Evolutionary conservation across 2,113 vertebrate genomes (phyloP), one percentile per base, ranked within the genome.

Genomic region (Anoplopoma fimbria): DNA sequence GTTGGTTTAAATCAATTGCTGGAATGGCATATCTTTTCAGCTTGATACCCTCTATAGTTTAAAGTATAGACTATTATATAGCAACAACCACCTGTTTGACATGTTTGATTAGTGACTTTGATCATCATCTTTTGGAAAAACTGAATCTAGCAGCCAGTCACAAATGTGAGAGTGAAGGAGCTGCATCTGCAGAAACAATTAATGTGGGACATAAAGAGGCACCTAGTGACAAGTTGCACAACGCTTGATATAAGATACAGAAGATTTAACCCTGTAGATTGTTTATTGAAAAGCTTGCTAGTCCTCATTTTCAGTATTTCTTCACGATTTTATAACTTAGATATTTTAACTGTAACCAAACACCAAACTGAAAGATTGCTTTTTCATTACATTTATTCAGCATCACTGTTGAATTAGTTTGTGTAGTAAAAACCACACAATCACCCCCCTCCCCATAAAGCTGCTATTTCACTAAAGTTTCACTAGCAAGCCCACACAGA

Each of bases 391-490:
- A 40, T 51, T 63, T 36, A 6, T 10, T 9, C 55, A 60, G 8
- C 2, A 45, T 53, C 36, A 36, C 36, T 25, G 27, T 61, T n/a
- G 27, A 60, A 65, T 74, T 13, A 70, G 60, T 29, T 45, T 1
- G 38, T 69, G 17, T 14, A 0, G 34, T 72, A 12, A 70, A 63
- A 9, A 40, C 25, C n/a, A 40, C 67, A 19, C 53, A 38, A 40
- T 40, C 6, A 34, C 19, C 4, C 67, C 40, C 55, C 25, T 42
- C 14, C 27, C 53, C 61, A 47, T 25, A n/a, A 60, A 55, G 15
- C 47, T 74, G 70, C 3, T 25, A 27, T 58, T 70, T 70, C 25
- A 65, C 57, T 17, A 17, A 31, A 13, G 60, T 71, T 72, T 71
- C 67, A 65, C 27, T 29, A 67, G 67, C 17, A 29, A 40, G 17